Percentiles rank a stretch among this genome's conserved stretches.
These are phyloP conservation scores for Malthinus seriepunctatus DNA, from an alignment of 2,888 invertebrate species.

Conservation along the genomic window DNA sequence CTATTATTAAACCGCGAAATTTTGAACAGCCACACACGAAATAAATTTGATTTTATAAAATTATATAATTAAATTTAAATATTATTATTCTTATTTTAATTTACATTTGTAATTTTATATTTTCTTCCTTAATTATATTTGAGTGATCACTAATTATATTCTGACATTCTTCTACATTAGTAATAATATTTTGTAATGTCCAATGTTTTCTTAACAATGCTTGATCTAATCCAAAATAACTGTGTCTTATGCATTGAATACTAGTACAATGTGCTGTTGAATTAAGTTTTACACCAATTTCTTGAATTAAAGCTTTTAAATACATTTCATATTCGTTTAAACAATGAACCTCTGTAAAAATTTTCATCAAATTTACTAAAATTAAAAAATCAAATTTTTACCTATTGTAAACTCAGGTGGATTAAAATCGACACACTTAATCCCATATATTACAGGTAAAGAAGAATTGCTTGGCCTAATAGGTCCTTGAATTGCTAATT, in stretches of 20 bases:
- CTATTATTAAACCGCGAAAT: background rate
- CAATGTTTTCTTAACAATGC: constrained; percentile 84
- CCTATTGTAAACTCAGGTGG: constrained; percentile 85
- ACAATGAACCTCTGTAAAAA: constrained; percentile 75
- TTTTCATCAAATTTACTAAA: background rate
- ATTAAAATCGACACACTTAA: constrained; percentile 81
- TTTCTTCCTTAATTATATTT: constrained; percentile 53
- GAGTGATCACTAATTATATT: constrained; percentile 59
- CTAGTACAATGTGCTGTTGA: constrained; percentile 79
- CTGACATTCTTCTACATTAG: constrained; percentile 65
- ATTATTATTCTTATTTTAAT: background rate
- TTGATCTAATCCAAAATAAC: constrained; percentile 75
- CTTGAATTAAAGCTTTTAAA: constrained; percentile 77
- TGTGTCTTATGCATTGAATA: constrained; percentile 81
- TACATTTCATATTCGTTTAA: constrained; percentile 84
- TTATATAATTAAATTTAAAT: background rate
- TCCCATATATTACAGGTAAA: constrained; percentile 80
- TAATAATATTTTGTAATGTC: constrained; percentile 68
- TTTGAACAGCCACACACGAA: no score
- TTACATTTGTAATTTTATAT: constrained; percentile 34
- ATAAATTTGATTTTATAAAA: background rate
- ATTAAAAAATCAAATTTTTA: constrained; percentile 47
- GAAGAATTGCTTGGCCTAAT: constrained; percentile 73
- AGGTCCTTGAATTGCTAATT: constrained; percentile 80
- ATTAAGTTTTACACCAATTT: constrained; percentile 78